Evolutionary conservation across 2,797 vertebrate genomes (phyloP).

Genomic region (Falco peregrinus): DNA sequence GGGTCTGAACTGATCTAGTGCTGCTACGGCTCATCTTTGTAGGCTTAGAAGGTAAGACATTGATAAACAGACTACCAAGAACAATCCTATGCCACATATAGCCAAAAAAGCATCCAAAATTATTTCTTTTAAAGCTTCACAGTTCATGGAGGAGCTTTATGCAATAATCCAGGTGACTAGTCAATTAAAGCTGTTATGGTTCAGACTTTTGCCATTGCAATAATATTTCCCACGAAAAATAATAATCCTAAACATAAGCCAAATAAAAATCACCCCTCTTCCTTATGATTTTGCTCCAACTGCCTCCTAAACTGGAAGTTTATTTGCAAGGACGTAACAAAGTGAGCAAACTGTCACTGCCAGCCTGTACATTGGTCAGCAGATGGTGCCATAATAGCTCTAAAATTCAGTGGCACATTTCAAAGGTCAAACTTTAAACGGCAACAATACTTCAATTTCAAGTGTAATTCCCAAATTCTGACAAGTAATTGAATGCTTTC

Average conservation of each 20-base stretch:
- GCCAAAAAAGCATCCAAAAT: neutral
- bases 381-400: conserved; percentile 54
- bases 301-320: neutral
- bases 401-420: neutral
- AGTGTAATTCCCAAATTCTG: neutral
- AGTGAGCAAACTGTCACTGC: neutral
- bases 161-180: neutral
- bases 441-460: neutral
- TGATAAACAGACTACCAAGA: neutral
- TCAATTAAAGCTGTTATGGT: neutral
- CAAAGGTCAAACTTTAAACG: neutral
- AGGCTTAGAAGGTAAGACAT: neutral
- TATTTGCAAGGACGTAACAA: neutral
- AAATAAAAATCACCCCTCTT: neutral
- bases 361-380: neutral
- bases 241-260: neutral
- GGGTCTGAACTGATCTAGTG: conserved; percentile 17
- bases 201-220: neutral
- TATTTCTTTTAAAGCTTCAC: neutral
- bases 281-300: neutral
- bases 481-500: neutral
- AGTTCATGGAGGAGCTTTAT: neutral
- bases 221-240: neutral
- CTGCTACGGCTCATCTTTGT: conserved; percentile 38
- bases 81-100: accelerated